Evolutionary conservation across 1,140 invertebrate genomes (phyloP).

Genomic region (Scaptomyza hsui): DNA sequence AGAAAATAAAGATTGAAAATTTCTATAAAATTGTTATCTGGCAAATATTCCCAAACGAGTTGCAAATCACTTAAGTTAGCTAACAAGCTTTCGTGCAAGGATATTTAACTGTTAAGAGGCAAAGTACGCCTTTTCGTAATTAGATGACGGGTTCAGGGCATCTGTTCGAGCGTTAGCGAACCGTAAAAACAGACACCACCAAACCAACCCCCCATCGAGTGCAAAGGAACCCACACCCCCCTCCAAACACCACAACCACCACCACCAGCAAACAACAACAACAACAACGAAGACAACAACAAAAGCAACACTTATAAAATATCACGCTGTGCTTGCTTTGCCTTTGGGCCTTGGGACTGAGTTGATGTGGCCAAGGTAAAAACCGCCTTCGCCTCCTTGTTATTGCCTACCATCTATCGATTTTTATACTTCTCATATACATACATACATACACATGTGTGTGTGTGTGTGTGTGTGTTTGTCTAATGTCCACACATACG

Average conservation of each 20-base stretch:
- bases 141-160: conserved; percentile 71
- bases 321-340: conserved; percentile 63
- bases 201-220: conserved; percentile 32
- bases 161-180: conserved; percentile 68
- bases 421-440: conserved; percentile 55
- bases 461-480: conserved; percentile 40
- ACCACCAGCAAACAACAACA: conserved; percentile 37
- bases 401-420: conserved; percentile 70
- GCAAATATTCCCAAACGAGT: not conserved
- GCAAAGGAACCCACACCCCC: conserved; percentile 16
- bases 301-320: conserved; percentile 72
- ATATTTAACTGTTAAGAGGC: not conserved
- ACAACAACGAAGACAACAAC: conserved; percentile 38
- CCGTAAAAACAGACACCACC: conserved; percentile 64
- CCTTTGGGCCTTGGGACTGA: conserved; percentile 32
- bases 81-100: not conserved
- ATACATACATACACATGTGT: conserved; percentile 21
- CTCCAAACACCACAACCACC: conserved; percentile 19
- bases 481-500: conserved; percentile 39
- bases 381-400: conserved; percentile 42
- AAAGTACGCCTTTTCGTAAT: conserved; percentile 70
- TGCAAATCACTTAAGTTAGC: not conserved
- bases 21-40: not conserved
- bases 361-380: conserved; percentile 68
- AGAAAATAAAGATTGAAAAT: not conserved